These are phyloP conservation scores for Dufourea novaeangliae DNA, from an alignment of 1,140 invertebrate genomes.

Conservation along the genomic window DNA sequence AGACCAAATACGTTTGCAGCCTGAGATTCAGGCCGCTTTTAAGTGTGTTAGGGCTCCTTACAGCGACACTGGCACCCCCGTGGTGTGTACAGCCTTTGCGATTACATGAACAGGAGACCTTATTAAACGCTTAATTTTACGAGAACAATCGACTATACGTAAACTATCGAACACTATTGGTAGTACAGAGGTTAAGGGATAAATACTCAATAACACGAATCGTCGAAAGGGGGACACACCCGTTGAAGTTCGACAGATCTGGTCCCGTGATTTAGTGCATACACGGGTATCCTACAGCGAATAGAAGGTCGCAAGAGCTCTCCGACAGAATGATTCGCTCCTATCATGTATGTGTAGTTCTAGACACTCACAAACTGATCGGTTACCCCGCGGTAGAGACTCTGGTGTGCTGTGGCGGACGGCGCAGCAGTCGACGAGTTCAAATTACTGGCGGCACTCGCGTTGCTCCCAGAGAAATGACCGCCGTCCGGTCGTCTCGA, in stretches of 20 bases:
- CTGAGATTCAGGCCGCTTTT: no score
- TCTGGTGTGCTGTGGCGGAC: slow-evolving; percentile 53
- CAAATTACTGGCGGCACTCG: slow-evolving; percentile 37
- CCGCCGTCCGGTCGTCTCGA: slow-evolving; percentile 65
- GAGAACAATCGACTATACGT: no score
- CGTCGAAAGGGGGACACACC: neutral
- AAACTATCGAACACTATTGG: no score
- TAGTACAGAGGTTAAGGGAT: no score
- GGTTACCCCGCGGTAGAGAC: slow-evolving; percentile 64
- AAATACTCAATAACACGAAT: no score
- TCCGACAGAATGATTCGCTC: neutral
- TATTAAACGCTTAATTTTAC: no score
- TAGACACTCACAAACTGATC: slow-evolving; percentile 73
- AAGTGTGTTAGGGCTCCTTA: no score
- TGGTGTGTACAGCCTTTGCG: no score
- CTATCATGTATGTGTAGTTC: no score
- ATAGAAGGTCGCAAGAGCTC: neutral
- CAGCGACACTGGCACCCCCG: no score
- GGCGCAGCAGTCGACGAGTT: slow-evolving; percentile 42
- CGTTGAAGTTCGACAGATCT: neutral
- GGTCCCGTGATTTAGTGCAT: neutral
- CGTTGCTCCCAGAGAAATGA: slow-evolving; percentile 40
- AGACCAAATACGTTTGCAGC: no score
- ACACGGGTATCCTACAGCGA: neutral
- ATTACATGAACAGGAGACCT: no score